A percentile compares a stretch with the other conserved stretches of the same genome.
These are phyloP conservation scores for Bucorvus abyssinicus DNA, from an alignment of 2,797 vertebrate species.

Conservation along the genomic window DNA sequence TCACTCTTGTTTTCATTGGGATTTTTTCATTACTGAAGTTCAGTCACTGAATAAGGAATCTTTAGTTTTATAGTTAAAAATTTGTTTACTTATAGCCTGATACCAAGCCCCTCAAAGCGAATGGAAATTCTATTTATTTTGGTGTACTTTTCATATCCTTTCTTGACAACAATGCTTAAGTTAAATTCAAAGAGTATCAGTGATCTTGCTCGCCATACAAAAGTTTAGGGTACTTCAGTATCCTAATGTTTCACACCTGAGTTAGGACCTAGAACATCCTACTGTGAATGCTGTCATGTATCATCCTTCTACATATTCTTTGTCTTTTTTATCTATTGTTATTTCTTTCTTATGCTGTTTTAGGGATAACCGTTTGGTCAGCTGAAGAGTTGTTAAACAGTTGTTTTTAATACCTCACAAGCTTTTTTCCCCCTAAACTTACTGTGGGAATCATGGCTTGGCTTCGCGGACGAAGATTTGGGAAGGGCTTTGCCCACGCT, in stretches of 20 bases:
- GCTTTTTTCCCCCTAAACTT: fast-evolving
- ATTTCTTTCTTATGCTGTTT: neutral
- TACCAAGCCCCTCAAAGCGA: neutral
- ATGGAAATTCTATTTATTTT: neutral
- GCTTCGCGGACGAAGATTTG: too few species aligned
- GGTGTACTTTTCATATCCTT: neutral
- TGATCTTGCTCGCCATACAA: neutral
- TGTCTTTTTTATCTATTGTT: neutral
- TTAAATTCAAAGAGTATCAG: neutral
- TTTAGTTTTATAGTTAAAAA: neutral
- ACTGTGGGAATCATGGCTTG: neutral
- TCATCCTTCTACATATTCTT: neutral
- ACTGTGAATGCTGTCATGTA: neutral
- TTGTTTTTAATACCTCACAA: neutral
- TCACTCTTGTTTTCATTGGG: neutral
- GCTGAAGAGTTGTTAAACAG: neutral
- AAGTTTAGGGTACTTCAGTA: neutral
- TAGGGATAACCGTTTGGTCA: neutral
- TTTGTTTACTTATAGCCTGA: neutral
- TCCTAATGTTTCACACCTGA: neutral
- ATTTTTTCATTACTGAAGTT: neutral
- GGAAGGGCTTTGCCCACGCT: too few species aligned
- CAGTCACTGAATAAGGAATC: neutral
- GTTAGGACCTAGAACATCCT: neutral
- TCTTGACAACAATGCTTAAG: neutral